A percentile compares a stretch with the other conserved stretches of the same genome.
phyloP scores from a whole-genome alignment of 2,113 vertebrate species.

The Spea bombifrons region DNA sequence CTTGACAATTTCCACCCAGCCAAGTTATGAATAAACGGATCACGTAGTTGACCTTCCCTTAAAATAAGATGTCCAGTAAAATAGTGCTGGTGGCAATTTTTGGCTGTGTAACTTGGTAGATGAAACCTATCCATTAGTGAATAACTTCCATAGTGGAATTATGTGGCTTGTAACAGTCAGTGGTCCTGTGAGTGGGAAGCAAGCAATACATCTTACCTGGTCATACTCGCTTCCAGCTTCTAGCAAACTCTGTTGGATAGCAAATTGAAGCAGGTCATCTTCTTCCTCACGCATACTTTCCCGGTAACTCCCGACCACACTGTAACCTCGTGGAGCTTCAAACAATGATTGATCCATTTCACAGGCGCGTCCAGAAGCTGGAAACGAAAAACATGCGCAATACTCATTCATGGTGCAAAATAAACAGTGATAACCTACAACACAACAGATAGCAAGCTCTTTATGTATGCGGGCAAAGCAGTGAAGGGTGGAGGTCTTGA shows the following conservation, averaged over 20 bases:
- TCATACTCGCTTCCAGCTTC: slow-evolving; percentile 92
- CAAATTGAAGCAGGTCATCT: slow-evolving; percentile 89
- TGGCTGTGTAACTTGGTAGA: too few relatives aligned
- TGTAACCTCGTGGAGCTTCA: slow-evolving; percentile 88
- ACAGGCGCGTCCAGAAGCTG: slow-evolving; percentile 83
- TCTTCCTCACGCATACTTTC: slow-evolving; percentile 82
- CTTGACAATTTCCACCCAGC: too few relatives aligned
- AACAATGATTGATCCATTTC: slow-evolving; percentile 89
- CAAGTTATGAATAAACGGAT: too few relatives aligned
- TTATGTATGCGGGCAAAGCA: slow-evolving; percentile 34
- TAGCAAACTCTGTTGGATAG: slow-evolving; percentile 96
- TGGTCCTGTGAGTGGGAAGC: not conserved
- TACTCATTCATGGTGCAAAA: not conserved
- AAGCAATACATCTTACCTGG: slow-evolving; percentile 70
- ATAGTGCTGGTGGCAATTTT: too few relatives aligned
- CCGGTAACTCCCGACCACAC: slow-evolving; percentile 84
- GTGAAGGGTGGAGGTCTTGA: slow-evolving; percentile 40
- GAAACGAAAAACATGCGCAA: not conserved
- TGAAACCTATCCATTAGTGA: too few relatives aligned
- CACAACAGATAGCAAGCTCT: not conserved
- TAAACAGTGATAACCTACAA: not conserved
- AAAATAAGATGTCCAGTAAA: too few relatives aligned
- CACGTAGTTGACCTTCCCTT: too few relatives aligned
- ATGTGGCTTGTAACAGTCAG: not conserved
- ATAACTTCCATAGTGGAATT: too few relatives aligned